These are phyloP conservation scores for Drosophila sp. DNA, from an alignment of 1,140 invertebrate species.

Conservation along the genomic window DNA sequence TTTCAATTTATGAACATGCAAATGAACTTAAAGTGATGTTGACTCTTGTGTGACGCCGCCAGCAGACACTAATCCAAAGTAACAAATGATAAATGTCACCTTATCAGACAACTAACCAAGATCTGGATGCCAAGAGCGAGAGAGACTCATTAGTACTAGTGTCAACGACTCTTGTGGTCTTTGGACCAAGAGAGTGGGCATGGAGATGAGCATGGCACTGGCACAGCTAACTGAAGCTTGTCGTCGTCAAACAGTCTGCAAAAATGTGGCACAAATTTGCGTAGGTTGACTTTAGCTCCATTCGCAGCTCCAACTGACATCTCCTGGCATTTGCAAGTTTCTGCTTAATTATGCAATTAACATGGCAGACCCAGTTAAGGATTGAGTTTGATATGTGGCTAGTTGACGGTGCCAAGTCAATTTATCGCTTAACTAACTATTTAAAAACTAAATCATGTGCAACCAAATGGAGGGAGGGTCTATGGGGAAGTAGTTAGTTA, in stretches of 20 bases:
- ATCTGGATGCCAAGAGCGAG: constrained; percentile 4
- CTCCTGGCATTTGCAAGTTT: constrained; percentile 36
- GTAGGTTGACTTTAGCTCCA: constrained; percentile 40
- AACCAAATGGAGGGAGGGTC: constrained; percentile 6
- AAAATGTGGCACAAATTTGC: constrained; percentile 53
- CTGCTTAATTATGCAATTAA: constrained; percentile 77
- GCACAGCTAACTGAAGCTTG: neutral
- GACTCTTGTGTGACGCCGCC: constrained; percentile 47
- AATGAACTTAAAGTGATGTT: constrained; percentile 52
- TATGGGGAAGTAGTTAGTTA: neutral
- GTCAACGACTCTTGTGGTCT: constrained; percentile 47
- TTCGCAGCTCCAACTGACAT: too few species aligned
- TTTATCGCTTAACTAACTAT: constrained; percentile 76
- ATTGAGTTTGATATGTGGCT: constrained; percentile 48
- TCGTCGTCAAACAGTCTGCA: constrained; percentile 27
- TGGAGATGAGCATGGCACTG: neutral
- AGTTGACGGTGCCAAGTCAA: constrained; percentile 65
- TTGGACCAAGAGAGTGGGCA: constrained; percentile 12
- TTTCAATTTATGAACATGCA: constrained; percentile 67
- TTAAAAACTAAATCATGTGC: constrained; percentile 56
- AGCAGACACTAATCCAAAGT: constrained; percentile 36
- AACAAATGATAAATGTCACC: constrained; percentile 54
- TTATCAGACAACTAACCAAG: constrained; percentile 46
- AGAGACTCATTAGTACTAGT: constrained; percentile 56
- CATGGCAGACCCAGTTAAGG: constrained; percentile 49